Percentiles rank a stretch among this genome's conserved stretches.
These are phyloP conservation scores for Vulpes lagopus DNA, from an alignment of 2,113 vertebrate genomes.

Conservation along the genomic window DNA sequence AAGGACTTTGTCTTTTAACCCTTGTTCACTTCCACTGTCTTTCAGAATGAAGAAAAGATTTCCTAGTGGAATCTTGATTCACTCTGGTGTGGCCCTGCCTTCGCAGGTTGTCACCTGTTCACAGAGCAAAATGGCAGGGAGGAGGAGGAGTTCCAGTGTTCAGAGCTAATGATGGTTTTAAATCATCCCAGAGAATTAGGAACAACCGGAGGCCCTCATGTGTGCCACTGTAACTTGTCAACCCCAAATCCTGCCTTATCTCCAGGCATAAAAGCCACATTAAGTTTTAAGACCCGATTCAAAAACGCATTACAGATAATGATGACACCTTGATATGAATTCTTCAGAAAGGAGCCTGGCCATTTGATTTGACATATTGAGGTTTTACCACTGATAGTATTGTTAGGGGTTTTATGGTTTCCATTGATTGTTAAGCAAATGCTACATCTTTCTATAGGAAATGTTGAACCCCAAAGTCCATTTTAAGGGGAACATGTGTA, in stretches of 20 bases:
- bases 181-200: constrained; percentile 68
- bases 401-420: constrained; percentile 71
- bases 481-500: constrained; percentile 56
- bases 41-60: constrained; percentile 27
- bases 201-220: neutral
- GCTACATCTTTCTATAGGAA: constrained; percentile 58
- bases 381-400: constrained; percentile 83
- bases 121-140: neutral
- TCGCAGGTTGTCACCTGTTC: constrained; percentile 37
- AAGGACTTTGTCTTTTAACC: constrained; percentile 64
- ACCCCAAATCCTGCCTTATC: constrained; percentile 76
- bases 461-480: constrained; percentile 61
- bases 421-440: constrained; percentile 79
- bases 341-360: constrained; percentile 80
- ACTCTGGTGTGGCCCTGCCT: constrained; percentile 44
- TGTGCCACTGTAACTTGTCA: constrained; percentile 74
- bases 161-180: constrained; percentile 75
- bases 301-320: constrained; percentile 85
- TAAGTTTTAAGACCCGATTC: constrained; percentile 88
- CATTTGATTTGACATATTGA: constrained; percentile 79
- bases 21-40: constrained; percentile 6
- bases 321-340: constrained; percentile 83
- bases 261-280: constrained; percentile 84
- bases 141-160: constrained; percentile 44
- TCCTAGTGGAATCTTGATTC: constrained; percentile 61